Percentiles rank a stretch among this genome's conserved stretches.
Evolutionary conservation across 1,140 invertebrate species (phyloP).

Genomic region (Medauroidea extradentata): DNA sequence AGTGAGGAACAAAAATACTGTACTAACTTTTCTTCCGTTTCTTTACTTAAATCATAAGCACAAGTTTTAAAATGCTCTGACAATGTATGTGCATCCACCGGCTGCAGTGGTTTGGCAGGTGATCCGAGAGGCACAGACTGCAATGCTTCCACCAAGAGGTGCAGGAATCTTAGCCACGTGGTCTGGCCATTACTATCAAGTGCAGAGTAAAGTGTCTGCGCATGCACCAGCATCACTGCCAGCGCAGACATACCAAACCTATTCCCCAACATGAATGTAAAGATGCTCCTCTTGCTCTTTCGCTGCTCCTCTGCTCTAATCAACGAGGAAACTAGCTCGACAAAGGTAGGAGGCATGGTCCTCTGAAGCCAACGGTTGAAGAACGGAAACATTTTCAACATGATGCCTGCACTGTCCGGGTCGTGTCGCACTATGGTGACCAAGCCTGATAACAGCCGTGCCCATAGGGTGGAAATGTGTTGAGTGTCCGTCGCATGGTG

Average conservation of each 20-base stretch:
- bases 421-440: background rate
- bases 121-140: background rate
- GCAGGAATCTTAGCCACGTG: background rate
- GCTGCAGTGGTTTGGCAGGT: too few relatives aligned
- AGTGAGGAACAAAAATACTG: too few relatives aligned
- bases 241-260: constrained; percentile 7
- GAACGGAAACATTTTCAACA: too few relatives aligned
- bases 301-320: background rate
- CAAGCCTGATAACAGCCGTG: background rate
- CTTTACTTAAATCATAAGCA: too few relatives aligned
- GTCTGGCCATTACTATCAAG: background rate
- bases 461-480: background rate
- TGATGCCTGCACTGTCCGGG: background rate
- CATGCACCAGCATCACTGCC: constrained; percentile 4
- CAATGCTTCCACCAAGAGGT: background rate
- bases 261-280: background rate
- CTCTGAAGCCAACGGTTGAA: background rate
- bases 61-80: too few relatives aligned
- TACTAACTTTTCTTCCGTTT: too few relatives aligned
- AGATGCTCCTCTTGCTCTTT: background rate
- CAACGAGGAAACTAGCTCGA: background rate
- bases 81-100: too few relatives aligned
- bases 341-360: background rate
- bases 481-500: background rate
- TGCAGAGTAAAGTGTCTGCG: background rate